Evolutionary conservation across 2,888 invertebrate species (phyloP), one percentile per base, ranked within the genome.

Genomic region (Sisyra terminalis): DNA sequence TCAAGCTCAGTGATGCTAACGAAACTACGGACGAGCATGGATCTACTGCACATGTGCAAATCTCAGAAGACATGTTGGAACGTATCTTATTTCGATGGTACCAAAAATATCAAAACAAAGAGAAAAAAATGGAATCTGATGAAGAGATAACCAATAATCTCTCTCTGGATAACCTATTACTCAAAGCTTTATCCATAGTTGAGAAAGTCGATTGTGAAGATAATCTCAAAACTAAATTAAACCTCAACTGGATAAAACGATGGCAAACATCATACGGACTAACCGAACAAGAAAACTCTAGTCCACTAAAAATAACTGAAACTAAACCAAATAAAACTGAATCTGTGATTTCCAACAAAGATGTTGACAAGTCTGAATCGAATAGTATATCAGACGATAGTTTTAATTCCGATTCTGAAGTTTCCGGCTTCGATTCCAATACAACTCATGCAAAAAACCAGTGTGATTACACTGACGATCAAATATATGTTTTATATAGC

Each of bases 401-500:
- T 34, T 13, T 8, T 34, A 34, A 14, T 13, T 34, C 34, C 8
- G 13, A 34, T 34, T 15, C 24, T 3, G 24, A 24, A 24, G 6
- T 2, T 14, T n/a, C 6, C 1, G 8, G 2, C 6, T 3, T 14
- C 2, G 3, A 34, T 2, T 34, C 6, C 11, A 34, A 34, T 34
- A 7, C 34, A 10, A 2, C 8, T 34, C 34, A 14, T 14, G 6
- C 11, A 11, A 2, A 34, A 34, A 3, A 7, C 6, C 34, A 7
- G n/a, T 14, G 15, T 34, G 24, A 24, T 18, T 39, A 29, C 11
- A 2, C 10, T 55, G 17, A 60, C 13, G 59, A 61, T 43, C 57
- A 61, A 39, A 59, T 63, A 34, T 65, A 65, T 49, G 53, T 59
- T 36, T 61, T 59, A 9, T 59, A 63, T 50, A 58, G 60, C 30